Conservation (phyloP, 2,797 vertebrate genomes). For the Schizopygopsis malacanthus region DNA sequence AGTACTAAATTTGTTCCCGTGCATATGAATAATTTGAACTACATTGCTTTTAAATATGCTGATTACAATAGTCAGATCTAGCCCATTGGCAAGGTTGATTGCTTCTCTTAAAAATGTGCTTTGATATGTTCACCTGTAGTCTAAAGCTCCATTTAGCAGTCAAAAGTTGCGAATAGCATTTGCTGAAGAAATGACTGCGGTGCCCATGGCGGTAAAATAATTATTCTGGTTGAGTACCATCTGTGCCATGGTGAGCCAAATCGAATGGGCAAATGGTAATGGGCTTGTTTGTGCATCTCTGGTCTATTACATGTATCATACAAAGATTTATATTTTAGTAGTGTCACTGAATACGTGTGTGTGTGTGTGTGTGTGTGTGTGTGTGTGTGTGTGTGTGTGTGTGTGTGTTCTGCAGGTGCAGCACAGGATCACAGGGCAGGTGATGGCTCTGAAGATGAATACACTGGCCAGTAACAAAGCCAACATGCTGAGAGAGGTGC, state of each 20-base stretch:
- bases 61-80: not conserved
- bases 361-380: not conserved
- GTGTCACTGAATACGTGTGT: not conserved
- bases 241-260: not conserved
- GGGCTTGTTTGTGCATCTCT: not conserved
- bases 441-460: slow-evolving; percentile 99
- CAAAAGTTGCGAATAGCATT: not conserved
- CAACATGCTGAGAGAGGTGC: slow-evolving; percentile 96
- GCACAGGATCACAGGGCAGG: slow-evolving; percentile 92
- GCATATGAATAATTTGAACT: too few species aligned
- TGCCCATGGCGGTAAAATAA: not conserved
- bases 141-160: not conserved
- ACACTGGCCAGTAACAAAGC: slow-evolving; percentile 92
- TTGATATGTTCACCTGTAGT: not conserved
- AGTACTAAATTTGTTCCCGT: not conserved
- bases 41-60: not conserved
- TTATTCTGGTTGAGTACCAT: not conserved
- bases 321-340: not conserved
- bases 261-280: not conserved
- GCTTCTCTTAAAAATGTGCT: not conserved
- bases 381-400: not conserved
- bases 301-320: slow-evolving; percentile 12
- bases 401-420: slow-evolving; percentile 80
- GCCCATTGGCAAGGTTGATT: not conserved
- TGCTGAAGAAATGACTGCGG: not conserved